Evolutionary conservation across 2,113 vertebrate genomes (phyloP).

Genomic region (Halichoeres trimaculatus): DNA sequence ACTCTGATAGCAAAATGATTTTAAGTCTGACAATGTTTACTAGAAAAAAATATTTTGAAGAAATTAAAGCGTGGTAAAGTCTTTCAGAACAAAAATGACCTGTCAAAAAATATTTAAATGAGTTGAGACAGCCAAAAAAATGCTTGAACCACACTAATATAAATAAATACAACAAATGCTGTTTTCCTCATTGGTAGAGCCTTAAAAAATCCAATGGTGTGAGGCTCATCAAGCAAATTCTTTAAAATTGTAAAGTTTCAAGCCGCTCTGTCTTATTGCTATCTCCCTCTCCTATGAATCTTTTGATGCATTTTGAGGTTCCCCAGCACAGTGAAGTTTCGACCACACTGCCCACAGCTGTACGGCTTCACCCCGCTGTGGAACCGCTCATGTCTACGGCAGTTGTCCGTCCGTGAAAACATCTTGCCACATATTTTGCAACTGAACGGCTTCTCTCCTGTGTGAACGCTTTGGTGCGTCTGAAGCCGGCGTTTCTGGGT

Average conservation of each 20-base stretch:
- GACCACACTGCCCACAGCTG: slow-evolving; percentile 64
- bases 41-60: too few relatives aligned
- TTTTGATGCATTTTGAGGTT: slow-evolving; percentile 71
- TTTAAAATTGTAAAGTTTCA: background rate
- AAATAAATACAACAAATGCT: too few relatives aligned
- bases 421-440: slow-evolving; percentile 73
- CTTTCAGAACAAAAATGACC: too few relatives aligned
- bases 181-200: background rate
- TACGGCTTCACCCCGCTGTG: slow-evolving; percentile 66
- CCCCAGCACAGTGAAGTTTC: slow-evolving; percentile 62
- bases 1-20: too few relatives aligned
- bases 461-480: slow-evolving; percentile 78
- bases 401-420: slow-evolving; percentile 78
- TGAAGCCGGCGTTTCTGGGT: slow-evolving; percentile 73
- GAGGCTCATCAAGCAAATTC: background rate
- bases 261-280: background rate
- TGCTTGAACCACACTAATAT: too few relatives aligned
- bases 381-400: slow-evolving; percentile 72
- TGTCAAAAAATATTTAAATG: too few relatives aligned
- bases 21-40: too few relatives aligned
- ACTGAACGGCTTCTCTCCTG: slow-evolving; percentile 75
- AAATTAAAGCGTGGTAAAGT: too few relatives aligned
- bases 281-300: slow-evolving; percentile 57
- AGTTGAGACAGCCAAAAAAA: too few relatives aligned
- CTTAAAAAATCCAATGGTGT: background rate